Base-by-base conservation (phyloP, 2,797 vertebrate species). In the Clarias fuscus region DNA sequence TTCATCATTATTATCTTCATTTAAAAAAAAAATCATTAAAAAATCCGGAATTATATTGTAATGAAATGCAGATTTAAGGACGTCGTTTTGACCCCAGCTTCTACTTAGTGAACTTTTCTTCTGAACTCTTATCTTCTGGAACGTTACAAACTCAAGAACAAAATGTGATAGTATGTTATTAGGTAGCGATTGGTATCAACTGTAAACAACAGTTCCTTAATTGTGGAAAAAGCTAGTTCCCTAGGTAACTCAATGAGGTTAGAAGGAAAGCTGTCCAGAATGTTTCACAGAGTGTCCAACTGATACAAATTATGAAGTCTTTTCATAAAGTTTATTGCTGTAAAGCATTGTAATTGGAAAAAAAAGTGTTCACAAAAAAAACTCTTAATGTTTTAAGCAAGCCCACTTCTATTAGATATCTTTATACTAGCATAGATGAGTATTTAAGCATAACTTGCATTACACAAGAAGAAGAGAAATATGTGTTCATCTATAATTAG, bases 181-280 rank as follows among this genome's bases (percentile, higher is more conserved):
- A n/a, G 43, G 24, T 73, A 43, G 22, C 40, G 43, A 56, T 75
- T 75, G 48, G 24, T 75, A 48, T 75, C 48, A 75, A 53, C 43
- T 56, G 24, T 75, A 75, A 75, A 18, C 48, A 76, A 27, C 72
- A 56, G n/a, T 27, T 76, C 48, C 48, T 76, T 76, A 24, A 72
- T 72, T 40, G 20, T 72, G 70, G 37, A 43, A 43, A 43, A 72
- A 72, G 37, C 43, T 13, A 72, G 4, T 22, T 72, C 10, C 37
- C 37, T 40, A 72, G 7, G 8, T 43, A 40, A 20, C 70, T 72
- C 20, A 72, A 20, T 43, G 33, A 43, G 37, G 40, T 71, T 40
- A 40, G 33, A 40, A 20, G 2, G 67, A 71, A 71, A 37, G 37
- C 68, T 71, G 37, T 71, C 18, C 18, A 40, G 68, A 71, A 71